Conservation (phyloP, 1,140 invertebrate species). For the Littorina saxatilis region DNA sequence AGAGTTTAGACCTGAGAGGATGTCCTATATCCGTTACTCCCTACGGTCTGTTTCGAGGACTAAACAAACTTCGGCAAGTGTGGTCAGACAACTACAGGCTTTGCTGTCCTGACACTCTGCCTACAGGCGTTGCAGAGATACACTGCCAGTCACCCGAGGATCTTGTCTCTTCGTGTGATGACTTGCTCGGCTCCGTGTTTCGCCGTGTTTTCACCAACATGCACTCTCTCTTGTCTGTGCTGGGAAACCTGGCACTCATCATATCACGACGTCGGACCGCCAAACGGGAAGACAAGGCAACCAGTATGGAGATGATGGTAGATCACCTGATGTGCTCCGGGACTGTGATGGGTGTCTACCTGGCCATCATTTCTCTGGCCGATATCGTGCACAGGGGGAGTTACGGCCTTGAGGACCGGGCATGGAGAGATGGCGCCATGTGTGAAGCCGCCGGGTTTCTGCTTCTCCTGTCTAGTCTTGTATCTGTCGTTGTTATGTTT, state of each 20-base stretch:
- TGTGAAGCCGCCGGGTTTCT: background rate
- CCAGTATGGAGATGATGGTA: too few species aligned
- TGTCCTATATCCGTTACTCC: background rate
- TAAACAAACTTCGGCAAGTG: background rate
- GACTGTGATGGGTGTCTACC: background rate
- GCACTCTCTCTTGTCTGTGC: constrained; percentile 38
- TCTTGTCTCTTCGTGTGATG: constrained; percentile 50
- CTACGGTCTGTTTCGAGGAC: background rate
- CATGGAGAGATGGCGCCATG: background rate
- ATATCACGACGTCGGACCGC: background rate
- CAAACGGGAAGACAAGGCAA: background rate
- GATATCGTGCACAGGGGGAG: background rate
- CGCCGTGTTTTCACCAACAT: constrained; percentile 35
- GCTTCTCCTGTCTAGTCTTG: background rate
- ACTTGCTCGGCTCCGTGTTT: constrained; percentile 41
- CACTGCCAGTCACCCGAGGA: constrained; percentile 41
- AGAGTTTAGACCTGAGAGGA: background rate
- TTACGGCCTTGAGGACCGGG: background rate
- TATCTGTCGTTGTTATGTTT: background rate
- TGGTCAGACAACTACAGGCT: constrained; percentile 23
- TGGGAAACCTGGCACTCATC: background rate
- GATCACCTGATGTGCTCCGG: background rate
- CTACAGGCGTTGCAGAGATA: constrained; percentile 1
- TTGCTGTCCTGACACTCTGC: constrained; percentile 45
- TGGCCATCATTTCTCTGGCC: background rate